A percentile compares a stretch with the other conserved stretches of the same genome.
Evolutionary conservation across 1,140 invertebrate genomes (phyloP).

Genomic region (Dendrolimus kikuchii): DNA sequence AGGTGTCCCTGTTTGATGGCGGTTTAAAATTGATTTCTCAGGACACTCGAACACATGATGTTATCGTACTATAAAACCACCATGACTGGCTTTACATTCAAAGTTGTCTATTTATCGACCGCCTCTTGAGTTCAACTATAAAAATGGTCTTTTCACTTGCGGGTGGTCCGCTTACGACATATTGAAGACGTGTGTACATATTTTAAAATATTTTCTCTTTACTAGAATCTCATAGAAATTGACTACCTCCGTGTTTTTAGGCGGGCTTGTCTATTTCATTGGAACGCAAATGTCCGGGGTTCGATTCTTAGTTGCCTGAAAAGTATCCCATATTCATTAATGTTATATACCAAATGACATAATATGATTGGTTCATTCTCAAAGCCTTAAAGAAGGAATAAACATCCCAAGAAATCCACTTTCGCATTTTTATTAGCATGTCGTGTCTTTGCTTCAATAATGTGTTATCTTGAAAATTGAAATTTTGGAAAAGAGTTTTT

Average conservation of each 20-base stretch:
- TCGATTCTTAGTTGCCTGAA: no score
- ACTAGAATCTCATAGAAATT: conserved; percentile 1
- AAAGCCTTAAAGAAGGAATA: no score
- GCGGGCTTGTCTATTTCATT: no score
- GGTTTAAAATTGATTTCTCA: conserved; percentile 5
- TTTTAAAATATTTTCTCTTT: conserved; percentile 1
- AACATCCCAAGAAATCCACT: no score
- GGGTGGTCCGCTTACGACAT: conserved; percentile 5
- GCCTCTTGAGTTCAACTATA: conserved; percentile 5
- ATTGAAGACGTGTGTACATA: background rate
- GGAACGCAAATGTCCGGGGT: no score
- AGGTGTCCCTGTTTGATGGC: background rate
- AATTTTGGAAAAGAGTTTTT: no score
- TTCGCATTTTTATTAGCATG: no score
- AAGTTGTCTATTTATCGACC: conserved; percentile 13
- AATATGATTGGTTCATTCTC: no score
- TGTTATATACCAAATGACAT: no score
- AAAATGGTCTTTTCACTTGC: conserved; percentile 5
- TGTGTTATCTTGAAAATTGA: no score
- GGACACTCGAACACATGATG: conserved; percentile 8
- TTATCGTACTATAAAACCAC: conserved; percentile 9
- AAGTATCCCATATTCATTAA: no score
- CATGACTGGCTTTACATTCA: conserved; percentile 2
- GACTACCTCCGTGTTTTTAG: background rate
- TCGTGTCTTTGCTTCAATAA: no score